Base-by-base conservation (phyloP, 35 echinoderm and acorn worm species). In the Eucidaris tribuloides region DNA sequence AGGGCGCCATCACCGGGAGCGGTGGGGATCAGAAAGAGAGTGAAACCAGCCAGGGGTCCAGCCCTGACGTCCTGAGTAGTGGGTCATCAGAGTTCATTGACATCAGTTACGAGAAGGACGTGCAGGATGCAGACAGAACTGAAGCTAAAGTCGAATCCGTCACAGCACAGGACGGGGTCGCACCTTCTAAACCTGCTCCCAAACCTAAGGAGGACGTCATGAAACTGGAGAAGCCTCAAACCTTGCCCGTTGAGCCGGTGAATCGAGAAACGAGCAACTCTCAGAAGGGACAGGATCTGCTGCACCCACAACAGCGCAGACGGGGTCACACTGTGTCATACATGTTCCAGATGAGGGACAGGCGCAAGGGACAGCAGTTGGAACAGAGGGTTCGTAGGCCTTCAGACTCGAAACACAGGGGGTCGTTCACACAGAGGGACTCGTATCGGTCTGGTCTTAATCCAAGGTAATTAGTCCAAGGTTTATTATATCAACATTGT, bases 401-500 rank as follows among this genome's bases (percentile, higher is more conserved):
- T 7, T 81, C 85, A 18, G 85, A 88, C 2, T 19, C 34, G 13
- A 74, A 74, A 25, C 68, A 19, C 29, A 81, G 84, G 39, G 39
- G 71, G 19, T 77, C 71, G 43, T 42, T 64, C 4, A 46, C 61
- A 46, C 62, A 58, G 22, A 66, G 44, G 17, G 87, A 89, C 42
- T n/a, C 87, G 28, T 72, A 33, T 20, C 81, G 81, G 31, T 79
- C 61, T 59, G 87, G 87, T 35, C 44, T 89, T 2, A 80, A 89
- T 82, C 87, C 87, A 56, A 89, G 87, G 87, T 89, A 32, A 14
- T n/a, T n/a, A n/a, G n/a, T n/a, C n/a, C n/a, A n/a, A n/a, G n/a
- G n/a, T n/a, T n/a, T n/a, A n/a, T n/a, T n/a, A n/a, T n/a, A n/a
- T n/a, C n/a, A n/a, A n/a, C n/a, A n/a, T n/a, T n/a, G n/a, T n/a